Evolutionary conservation across 1,140 invertebrate genomes (phyloP).

Genomic region (Drosophila melanogaster): Release_6_plus_ISO1_MT NT_033777.3:6695001-6695500

Average conservation of each 20-base stretch:
- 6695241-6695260: no score
- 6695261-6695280: no score
- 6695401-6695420: slow-evolving; percentile 35
- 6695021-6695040: background rate
- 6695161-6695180: no score
- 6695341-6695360: slow-evolving; percentile 64
- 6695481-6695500: slow-evolving; percentile 67
- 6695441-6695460: slow-evolving; percentile 13
- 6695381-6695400: slow-evolving; percentile 34
- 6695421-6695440: slow-evolving; percentile 62
- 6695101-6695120: background rate
- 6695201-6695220: no score
- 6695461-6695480: slow-evolving; percentile 67
- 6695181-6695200: no score
- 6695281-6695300: background rate
- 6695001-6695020: slow-evolving; percentile 7
- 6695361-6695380: slow-evolving; percentile 59
- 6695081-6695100: background rate
- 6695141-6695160: no score
- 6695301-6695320: background rate
- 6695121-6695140: no score
- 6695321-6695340: slow-evolving; percentile 32
- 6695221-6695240: no score
- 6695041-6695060: background rate
- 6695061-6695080: background rate